A percentile compares a stretch with the other conserved stretches of the same genome.
These are phyloP conservation scores for Hippolais icterina DNA, from an alignment of 2,113 vertebrate species.

Conservation along the genomic window DNA sequence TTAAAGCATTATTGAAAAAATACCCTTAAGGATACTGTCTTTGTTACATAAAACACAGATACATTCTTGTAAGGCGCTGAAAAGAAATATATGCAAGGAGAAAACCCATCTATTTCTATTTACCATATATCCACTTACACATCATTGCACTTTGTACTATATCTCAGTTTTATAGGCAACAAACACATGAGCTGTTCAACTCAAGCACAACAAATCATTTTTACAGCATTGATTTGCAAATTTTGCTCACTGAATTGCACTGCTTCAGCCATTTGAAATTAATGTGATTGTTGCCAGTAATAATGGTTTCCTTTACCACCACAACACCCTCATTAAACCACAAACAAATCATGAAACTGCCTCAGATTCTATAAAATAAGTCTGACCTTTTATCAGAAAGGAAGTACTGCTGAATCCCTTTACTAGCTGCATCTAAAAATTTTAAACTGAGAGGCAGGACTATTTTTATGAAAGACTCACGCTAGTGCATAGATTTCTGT, in stretches of 20 bases:
- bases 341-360: not conserved
- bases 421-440: not conserved
- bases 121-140: not conserved
- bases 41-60: not conserved
- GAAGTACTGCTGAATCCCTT: not conserved
- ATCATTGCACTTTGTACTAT: not conserved
- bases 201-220: slow-evolving; percentile 2
- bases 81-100: not conserved
- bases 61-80: not conserved
- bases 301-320: not conserved
- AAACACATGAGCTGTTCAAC: not conserved
- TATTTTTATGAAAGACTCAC: not conserved
- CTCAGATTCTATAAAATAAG: not conserved
- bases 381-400: not conserved
- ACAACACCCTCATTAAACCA: not conserved
- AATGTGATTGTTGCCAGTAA: not conserved
- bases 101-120: not conserved
- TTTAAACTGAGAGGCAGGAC: not conserved
- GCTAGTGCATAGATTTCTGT: not conserved
- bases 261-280: slow-evolving; percentile 1
- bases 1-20: not conserved
- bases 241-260: not conserved
- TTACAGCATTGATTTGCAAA: not conserved
- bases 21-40: not conserved
- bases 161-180: not conserved